A percentile compares a stretch with the other conserved stretches of the same genome.
Conservation (phyloP, 23 tunicate genomes). For the Trididemnum clinides region DNA sequence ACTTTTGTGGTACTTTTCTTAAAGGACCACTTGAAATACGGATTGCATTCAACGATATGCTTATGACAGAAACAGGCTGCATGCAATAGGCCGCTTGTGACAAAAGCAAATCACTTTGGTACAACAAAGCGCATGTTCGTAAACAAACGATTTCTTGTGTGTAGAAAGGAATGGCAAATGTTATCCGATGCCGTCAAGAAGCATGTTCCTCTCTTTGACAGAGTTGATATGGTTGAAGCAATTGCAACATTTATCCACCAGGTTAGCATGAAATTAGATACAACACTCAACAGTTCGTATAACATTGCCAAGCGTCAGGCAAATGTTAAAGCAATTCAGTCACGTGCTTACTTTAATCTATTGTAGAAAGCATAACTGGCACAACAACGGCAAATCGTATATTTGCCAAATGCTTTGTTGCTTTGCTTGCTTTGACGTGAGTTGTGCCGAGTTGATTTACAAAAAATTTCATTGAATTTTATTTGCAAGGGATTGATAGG, state of each 20-base stretch:
- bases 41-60: not conserved
- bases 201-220: constrained; percentile 76
- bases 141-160: not conserved
- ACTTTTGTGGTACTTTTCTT: too few species aligned
- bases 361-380: too few species aligned
- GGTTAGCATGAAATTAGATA: constrained; percentile 21
- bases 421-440: too few species aligned
- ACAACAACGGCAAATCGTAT: too few species aligned
- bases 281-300: not conserved
- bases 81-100: not conserved
- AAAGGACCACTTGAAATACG: too few species aligned
- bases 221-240: constrained; percentile 81
- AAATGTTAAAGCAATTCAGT: too few species aligned
- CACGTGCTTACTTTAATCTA: too few species aligned
- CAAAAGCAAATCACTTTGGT: not conserved
- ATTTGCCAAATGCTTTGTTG: too few species aligned
- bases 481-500: too few species aligned
- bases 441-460: too few species aligned
- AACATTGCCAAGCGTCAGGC: too few species aligned
- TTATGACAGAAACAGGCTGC: not conserved
- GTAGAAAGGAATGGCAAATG: constrained; percentile 78
- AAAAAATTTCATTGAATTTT: too few species aligned
- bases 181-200: constrained; percentile 45
- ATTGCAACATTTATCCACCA: constrained; percentile 93
- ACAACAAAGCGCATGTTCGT: not conserved